Base-by-base conservation (phyloP, 2,113 vertebrate species). In the Lophotis ruficrista region DNA sequence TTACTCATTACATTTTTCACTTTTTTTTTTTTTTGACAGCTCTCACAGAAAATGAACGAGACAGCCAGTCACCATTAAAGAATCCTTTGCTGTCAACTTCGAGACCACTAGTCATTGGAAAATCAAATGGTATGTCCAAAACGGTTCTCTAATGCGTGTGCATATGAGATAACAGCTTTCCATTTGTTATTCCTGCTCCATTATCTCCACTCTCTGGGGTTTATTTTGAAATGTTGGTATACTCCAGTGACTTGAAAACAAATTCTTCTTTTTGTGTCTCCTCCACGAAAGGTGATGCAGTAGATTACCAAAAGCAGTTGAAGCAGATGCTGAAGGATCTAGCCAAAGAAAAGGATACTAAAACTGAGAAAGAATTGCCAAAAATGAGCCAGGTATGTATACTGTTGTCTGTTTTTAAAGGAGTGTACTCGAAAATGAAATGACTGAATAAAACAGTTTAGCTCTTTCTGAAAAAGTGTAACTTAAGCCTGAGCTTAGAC, bases 281-380 rank as follows among this genome's bases (percentile, higher is more conserved):
- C 66, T 84, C 50, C 22, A 37, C 85, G 83, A 83, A 95, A 96
- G 98, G 95, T 56, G 99, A 99, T 80, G 97, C 97, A 78, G 97
- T 93, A 81, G 98, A 98, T 94, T 99, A 99, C 91, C 99, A 99
- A 96, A 98, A 99, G 96, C 99, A 99, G 85, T 73, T 99, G 96
- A 99, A 99, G 96, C 99, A 99, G 97, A 99, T 99, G 99, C 97
- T 99, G 87, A 98, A 98, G 97, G 99, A 99, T 93, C 95, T 99
- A 90, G 98, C 97, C 93, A 99, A 98, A 98, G 98, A 99, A 84
- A 99, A 99, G 84, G 98, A 99, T 82, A 98, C 98, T 47, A 98
- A 98, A 81, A 95, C 91, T 21, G 98, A 99, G 84, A 99, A 99
- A 37, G 98, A 99, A 60, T 70, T 99, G 91, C 98, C 98, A 12